These are phyloP conservation scores for Montipora capricornis DNA, from an alignment of 64 coral and sea anemone genomes.

Conservation along the genomic window DNA sequence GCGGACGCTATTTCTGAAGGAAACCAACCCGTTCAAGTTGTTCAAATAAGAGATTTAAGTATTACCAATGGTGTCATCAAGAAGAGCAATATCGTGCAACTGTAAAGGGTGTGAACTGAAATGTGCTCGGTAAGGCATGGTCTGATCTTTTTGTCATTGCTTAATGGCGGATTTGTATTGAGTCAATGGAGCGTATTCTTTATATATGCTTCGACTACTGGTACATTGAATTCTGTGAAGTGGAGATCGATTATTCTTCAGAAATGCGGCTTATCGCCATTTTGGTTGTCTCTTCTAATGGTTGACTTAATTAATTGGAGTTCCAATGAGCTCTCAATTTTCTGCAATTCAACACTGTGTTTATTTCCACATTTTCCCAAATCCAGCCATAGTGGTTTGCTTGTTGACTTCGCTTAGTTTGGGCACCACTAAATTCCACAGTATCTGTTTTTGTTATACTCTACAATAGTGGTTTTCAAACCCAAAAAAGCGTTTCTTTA, in stretches of 20 bases:
- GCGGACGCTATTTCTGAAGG: constrained; percentile 13
- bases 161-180: background rate
- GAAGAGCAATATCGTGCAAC: constrained; percentile 20
- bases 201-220: background rate
- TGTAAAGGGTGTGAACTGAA: background rate
- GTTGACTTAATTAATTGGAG: too few species aligned
- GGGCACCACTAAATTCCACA: too few species aligned
- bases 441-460: too few species aligned
- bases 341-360: too few species aligned
- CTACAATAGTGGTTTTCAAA: too few species aligned
- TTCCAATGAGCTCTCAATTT: too few species aligned
- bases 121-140: background rate
- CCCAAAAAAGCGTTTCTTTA: too few species aligned
- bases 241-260: background rate
- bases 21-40: constrained; percentile 24
- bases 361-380: too few species aligned
- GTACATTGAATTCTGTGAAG: background rate
- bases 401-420: too few species aligned
- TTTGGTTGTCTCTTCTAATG: background rate
- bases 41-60: constrained; percentile 52
- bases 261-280: background rate
- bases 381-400: too few species aligned
- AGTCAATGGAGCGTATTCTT: background rate
- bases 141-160: background rate
- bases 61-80: constrained; percentile 43